These are phyloP conservation scores for Physocephala rufipes DNA, from an alignment of 2,888 invertebrate genomes.

Conservation along the genomic window DNA sequence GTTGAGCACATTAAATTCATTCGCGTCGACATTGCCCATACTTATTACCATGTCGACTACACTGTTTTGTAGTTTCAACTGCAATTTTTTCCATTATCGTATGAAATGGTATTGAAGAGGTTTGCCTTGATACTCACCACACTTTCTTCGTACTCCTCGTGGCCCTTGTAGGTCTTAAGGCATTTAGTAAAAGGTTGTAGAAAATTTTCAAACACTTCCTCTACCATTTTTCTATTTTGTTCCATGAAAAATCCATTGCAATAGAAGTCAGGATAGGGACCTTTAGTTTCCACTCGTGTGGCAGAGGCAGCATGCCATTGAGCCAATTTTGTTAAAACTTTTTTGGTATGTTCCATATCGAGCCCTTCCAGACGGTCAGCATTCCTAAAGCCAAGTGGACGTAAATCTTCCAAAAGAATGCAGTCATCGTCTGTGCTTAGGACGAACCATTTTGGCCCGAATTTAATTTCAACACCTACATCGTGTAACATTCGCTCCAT, in stretches of 20 bases:
- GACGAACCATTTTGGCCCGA: conserved; percentile 47
- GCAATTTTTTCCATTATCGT: not conserved
- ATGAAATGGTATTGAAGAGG: not conserved
- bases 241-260: conserved; percentile 39
- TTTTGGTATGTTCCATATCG: conserved; percentile 52
- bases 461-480: conserved; percentile 46
- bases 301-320: conserved; percentile 60
- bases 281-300: conserved; percentile 48
- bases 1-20: conserved; percentile 57
- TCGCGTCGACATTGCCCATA: conserved; percentile 38
- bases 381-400: conserved; percentile 50
- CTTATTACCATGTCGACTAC: conserved; percentile 36
- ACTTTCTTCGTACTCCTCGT: conserved; percentile 48
- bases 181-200: conserved; percentile 38
- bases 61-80: conserved; percentile 38
- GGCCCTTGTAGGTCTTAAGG: conserved; percentile 45
- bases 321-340: conserved; percentile 55
- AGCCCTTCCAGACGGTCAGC: conserved; percentile 52
- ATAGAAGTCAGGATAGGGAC: conserved; percentile 43
- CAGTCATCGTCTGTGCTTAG: conserved; percentile 44
- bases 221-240: conserved; percentile 32
- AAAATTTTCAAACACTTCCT: conserved; percentile 35
- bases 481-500: conserved; percentile 52
- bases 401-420: conserved; percentile 55
- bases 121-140: conserved; percentile 39